Evolutionary conservation across 2,797 vertebrate species (phyloP).

Genomic region (Propithecus perrieri): DNA sequence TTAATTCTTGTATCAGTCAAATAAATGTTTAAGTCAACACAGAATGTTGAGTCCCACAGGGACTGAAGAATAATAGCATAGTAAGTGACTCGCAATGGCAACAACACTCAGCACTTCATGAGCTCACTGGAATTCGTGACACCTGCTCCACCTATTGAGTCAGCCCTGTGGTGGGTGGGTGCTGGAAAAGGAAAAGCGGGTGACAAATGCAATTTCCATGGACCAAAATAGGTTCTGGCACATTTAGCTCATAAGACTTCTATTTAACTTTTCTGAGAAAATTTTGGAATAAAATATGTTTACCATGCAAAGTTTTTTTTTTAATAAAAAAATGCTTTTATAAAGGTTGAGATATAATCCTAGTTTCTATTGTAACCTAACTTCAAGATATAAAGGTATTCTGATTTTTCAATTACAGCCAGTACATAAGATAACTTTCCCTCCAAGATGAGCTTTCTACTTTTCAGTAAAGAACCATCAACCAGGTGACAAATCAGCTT

Average conservation of each 20-base stretch:
- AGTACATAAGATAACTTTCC: constrained; percentile 6
- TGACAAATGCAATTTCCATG: constrained; percentile 70
- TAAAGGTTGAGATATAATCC: neutral
- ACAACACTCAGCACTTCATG: constrained; percentile 7
- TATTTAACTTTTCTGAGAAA: constrained; percentile 52
- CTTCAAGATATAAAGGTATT: constrained; percentile 44
- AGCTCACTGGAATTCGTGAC: constrained; percentile 55
- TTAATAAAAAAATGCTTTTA: neutral
- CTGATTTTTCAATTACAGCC: constrained; percentile 49
- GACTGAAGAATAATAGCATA: neutral
- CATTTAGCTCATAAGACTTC: constrained; percentile 21
- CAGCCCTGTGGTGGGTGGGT: constrained; percentile 66
- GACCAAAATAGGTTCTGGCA: constrained; percentile 60
- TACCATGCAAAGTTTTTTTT: neutral
- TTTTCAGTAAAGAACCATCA: constrained; percentile 38
- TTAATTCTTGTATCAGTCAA: neutral
- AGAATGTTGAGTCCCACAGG: neutral
- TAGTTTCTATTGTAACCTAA: constrained; percentile 3
- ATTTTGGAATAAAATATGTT: constrained; percentile 33
- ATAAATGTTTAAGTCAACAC: neutral
- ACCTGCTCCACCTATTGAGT: constrained; percentile 78
- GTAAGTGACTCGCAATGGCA: neutral
- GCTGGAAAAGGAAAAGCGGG: constrained; percentile 59
- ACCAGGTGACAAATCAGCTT: constrained; percentile 46
- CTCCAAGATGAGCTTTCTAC: neutral